Percentiles rank a stretch among this genome's conserved stretches.
phyloP scores from a whole-genome alignment of 2,113 vertebrate species.

The Dunckerocampus dactyliophorus region DNA sequence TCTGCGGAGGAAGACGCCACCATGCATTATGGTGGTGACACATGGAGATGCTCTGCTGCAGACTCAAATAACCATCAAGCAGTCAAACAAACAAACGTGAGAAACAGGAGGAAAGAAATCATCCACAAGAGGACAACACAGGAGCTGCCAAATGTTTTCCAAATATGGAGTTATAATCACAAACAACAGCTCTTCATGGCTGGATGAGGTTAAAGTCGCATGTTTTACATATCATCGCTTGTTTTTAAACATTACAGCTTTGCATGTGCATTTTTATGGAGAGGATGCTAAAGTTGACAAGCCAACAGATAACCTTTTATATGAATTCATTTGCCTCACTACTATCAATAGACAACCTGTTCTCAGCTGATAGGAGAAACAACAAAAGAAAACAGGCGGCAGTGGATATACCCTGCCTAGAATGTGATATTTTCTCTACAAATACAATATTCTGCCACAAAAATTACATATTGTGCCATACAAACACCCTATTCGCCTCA shows the following conservation, averaged over 20 bases:
- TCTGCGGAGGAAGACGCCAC: conserved; percentile 31
- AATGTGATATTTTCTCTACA: not conserved
- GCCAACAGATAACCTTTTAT: not conserved
- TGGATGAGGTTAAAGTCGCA: no score
- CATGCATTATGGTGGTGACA: conserved; percentile 40
- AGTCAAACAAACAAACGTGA: conserved; percentile 25
- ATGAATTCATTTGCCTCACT: not conserved
- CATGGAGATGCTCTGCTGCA: conserved; percentile 21
- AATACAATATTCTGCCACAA: not conserved
- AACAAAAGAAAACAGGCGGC: not conserved
- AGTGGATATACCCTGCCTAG: no score
- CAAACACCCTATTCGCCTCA: no score
- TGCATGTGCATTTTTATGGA: no score
- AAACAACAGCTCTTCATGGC: no score
- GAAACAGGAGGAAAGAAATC: conserved; percentile 5
- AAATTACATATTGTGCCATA: not conserved
- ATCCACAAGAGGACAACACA: conserved; percentile 14
- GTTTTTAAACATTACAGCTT: conserved; percentile 9
- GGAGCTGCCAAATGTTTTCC: not conserved
- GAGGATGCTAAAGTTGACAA: not conserved
- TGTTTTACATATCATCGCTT: not conserved
- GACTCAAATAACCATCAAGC: conserved; percentile 41
- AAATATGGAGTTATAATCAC: no score
- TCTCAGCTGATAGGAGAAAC: not conserved
- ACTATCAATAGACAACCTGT: not conserved